Conservation (phyloP, 1,140 invertebrate genomes). For the Temnothorax nylanderi region DNA sequence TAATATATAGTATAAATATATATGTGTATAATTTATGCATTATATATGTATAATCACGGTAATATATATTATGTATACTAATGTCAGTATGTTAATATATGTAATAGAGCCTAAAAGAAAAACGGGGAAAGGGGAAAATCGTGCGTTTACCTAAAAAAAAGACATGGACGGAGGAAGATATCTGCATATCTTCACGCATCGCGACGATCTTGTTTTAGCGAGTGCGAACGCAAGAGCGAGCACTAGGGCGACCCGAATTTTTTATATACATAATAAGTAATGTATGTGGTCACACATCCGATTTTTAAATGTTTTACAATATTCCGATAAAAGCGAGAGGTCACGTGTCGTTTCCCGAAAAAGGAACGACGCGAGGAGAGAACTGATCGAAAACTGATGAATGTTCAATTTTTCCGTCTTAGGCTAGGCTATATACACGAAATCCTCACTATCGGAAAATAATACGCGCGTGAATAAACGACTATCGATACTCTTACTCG, state of each 20-base stretch:
- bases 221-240: neutral
- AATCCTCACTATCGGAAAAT: neutral
- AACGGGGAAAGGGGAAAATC: conserved; percentile 34
- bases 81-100: conserved; percentile 48
- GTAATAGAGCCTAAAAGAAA: conserved; percentile 62
- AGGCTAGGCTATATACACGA: conserved; percentile 1
- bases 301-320: conserved; percentile 60
- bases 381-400: conserved; percentile 31
- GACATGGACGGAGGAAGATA: conserved; percentile 1
- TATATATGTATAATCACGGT: conserved; percentile 63
- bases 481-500: neutral
- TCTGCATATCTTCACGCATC: conserved; percentile 9
- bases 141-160: conserved; percentile 44
- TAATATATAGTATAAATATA: conserved; percentile 65
- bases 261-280: conserved; percentile 45
- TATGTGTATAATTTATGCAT: conserved; percentile 47
- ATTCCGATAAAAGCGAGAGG: neutral
- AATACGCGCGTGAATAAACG: neutral
- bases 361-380: neutral
- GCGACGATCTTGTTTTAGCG: conserved; percentile 38
- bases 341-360: neutral
- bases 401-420: conserved; percentile 10
- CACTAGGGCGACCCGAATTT: conserved; percentile 35
- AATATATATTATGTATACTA: conserved; percentile 60
- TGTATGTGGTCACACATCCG: neutral